phyloP scores from a whole-genome alignment of 2,888 invertebrate genomes.

The Imbricaverruca yamaguchii region DNA sequence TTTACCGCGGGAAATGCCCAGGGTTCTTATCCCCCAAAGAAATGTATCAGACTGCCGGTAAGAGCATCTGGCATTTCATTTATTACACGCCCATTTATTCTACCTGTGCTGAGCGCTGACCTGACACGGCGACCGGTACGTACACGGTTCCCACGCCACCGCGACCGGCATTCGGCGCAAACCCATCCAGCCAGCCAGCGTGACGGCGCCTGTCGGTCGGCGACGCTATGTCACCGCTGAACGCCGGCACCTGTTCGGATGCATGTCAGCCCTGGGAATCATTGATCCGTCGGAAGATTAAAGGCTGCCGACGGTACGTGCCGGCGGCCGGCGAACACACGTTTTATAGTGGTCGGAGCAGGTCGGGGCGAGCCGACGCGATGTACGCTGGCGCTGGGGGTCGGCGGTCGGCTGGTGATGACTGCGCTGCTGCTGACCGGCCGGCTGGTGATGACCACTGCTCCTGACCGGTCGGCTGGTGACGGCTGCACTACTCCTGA shows the following conservation, averaged over 20 bases:
- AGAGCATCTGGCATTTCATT: not conserved
- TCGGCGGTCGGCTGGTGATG: too few relatives aligned
- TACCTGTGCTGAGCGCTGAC: not conserved
- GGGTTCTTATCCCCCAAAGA: too few relatives aligned
- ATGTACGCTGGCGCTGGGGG: too few relatives aligned
- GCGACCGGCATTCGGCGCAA: not conserved
- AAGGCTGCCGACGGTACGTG: slow-evolving; percentile 12
- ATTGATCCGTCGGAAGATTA: slow-evolving; percentile 20
- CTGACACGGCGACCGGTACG: not conserved
- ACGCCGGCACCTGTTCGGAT: slow-evolving; percentile 16
- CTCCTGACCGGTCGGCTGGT: too few relatives aligned
- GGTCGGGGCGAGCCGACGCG: not conserved
- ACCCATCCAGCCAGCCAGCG: not conserved
- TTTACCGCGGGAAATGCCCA: too few relatives aligned
- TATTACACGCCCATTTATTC: not conserved
- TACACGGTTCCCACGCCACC: slow-evolving; percentile 11
- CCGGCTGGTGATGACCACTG: too few relatives aligned
- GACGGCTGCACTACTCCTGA: too few relatives aligned
- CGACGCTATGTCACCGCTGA: not conserved
- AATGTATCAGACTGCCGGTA: not conserved
- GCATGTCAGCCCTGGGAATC: slow-evolving; percentile 14
- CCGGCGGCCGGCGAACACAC: not conserved
- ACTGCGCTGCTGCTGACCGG: too few relatives aligned
- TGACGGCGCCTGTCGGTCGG: not conserved
- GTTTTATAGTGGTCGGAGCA: not conserved